Percentiles rank a stretch among this genome's conserved stretches.
Evolutionary conservation across 2,797 vertebrate genomes (phyloP).

Genomic region (Ataeniobius toweri): DNA sequence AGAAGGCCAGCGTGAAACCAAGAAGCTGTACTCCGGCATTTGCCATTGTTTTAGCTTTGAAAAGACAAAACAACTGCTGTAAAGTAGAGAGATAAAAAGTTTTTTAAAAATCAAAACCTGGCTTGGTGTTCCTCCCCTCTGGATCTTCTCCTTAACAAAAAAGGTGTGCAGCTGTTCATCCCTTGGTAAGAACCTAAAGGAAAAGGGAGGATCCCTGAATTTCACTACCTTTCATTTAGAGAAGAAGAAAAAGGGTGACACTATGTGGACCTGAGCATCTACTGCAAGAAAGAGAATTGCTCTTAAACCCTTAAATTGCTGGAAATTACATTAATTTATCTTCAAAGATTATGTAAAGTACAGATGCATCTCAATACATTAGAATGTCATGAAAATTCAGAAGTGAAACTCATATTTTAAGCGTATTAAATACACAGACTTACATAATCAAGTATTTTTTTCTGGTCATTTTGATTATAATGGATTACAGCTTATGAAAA

Average conservation of each 20-base stretch:
- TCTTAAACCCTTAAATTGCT: not conserved
- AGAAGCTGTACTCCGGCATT: constrained; percentile 89
- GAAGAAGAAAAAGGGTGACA: constrained; percentile 25
- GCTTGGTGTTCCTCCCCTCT: constrained; percentile 10
- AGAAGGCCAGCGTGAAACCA: constrained; percentile 87
- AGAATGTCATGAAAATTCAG: no score
- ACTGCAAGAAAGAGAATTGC: constrained; percentile 9
- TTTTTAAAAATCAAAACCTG: not conserved
- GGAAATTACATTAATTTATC: no score
- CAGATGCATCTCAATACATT: no score
- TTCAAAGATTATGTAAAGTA: no score
- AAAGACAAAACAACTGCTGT: not conserved
- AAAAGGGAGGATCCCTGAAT: constrained; percentile 52
- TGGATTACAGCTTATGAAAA: not conserved
- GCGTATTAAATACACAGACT: not conserved
- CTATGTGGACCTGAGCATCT: constrained; percentile 40
- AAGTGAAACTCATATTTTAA: not conserved
- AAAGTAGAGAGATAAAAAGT: not conserved
- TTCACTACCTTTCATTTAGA: not conserved
- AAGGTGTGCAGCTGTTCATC: constrained; percentile 46
- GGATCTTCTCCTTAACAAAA: constrained; percentile 3
- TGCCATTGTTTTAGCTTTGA: constrained; percentile 80
- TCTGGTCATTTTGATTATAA: not conserved
- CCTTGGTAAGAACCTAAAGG: constrained; percentile 34
- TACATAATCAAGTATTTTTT: not conserved